phyloP scores from a whole-genome alignment of 1,140 invertebrate species.

The Himalopsyche phryganea region DNA sequence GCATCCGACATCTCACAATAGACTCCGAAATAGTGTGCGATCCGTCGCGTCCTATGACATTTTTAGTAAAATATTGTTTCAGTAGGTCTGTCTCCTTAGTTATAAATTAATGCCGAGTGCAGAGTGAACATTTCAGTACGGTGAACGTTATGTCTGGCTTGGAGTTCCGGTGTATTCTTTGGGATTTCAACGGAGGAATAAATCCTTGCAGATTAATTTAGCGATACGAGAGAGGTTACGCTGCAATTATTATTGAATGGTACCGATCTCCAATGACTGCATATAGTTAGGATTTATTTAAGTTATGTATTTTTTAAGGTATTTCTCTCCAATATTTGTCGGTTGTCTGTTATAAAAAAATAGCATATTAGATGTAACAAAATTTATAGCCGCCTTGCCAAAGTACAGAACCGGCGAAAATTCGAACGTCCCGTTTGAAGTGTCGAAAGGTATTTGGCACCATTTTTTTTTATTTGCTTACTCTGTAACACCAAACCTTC shows the following conservation, averaged over 20 bases:
- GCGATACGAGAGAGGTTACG: not conserved
- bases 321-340: conserved; percentile 21
- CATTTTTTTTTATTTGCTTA: conserved; percentile 27
- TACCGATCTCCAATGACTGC: conserved; percentile 29
- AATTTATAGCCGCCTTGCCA: conserved; percentile 11
- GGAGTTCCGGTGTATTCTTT: conserved; percentile 1
- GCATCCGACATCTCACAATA: conserved; percentile 10
- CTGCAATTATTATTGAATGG: conserved; percentile 6
- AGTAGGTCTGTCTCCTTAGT: not conserved
- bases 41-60: not conserved
- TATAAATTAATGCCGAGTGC: conserved; percentile 7
- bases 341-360: conserved; percentile 21
- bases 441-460: conserved; percentile 7
- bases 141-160: conserved; percentile 4
- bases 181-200: not conserved
- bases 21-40: not conserved
- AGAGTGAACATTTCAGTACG: conserved; percentile 4
- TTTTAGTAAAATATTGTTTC: conserved; percentile 1
- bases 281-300: conserved; percentile 28
- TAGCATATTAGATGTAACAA: conserved; percentile 16
- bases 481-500: conserved; percentile 30
- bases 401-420: not conserved
- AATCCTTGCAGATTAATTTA: not conserved
- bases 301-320: conserved; percentile 27
- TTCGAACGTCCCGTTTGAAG: conserved; percentile 5